These are phyloP conservation scores for Tragelaphus imberbis DNA, from an alignment of 2,113 vertebrate species.

Conservation along the genomic window DNA sequence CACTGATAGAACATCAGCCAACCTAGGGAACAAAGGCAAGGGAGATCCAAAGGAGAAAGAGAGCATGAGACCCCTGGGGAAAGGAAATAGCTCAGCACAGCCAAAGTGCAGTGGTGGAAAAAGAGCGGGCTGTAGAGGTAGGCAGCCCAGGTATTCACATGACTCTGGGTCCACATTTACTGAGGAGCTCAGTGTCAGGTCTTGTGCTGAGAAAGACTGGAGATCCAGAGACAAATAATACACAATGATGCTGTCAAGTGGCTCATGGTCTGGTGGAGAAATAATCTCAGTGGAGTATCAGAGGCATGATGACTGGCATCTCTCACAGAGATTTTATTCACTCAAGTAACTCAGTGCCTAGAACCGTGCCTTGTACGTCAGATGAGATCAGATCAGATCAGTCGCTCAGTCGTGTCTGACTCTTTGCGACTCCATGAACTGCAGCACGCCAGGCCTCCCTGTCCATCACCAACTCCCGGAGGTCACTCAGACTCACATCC, in stretches of 20 bases:
- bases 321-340: neutral
- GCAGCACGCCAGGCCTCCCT: no score
- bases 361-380: accelerated
- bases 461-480: no score
- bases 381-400: no score
- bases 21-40: neutral
- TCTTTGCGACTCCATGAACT: no score
- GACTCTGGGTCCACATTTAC: neutral
- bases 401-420: no score
- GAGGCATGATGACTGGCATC: neutral
- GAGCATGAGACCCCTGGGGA: neutral
- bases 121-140: accelerated
- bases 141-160: neutral
- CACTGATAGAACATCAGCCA: neutral
- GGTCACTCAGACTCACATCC: no score
- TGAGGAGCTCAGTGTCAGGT: neutral
- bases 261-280: neutral
- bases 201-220: neutral
- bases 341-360: neutral
- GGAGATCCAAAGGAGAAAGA: neutral
- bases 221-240: neutral
- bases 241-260: neutral
- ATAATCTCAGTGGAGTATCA: neutral
- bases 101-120: accelerated
- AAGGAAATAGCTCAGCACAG: accelerated